phyloP scores from a whole-genome alignment of 2,113 vertebrate species.

The Alaudala cheleensis region DNA sequence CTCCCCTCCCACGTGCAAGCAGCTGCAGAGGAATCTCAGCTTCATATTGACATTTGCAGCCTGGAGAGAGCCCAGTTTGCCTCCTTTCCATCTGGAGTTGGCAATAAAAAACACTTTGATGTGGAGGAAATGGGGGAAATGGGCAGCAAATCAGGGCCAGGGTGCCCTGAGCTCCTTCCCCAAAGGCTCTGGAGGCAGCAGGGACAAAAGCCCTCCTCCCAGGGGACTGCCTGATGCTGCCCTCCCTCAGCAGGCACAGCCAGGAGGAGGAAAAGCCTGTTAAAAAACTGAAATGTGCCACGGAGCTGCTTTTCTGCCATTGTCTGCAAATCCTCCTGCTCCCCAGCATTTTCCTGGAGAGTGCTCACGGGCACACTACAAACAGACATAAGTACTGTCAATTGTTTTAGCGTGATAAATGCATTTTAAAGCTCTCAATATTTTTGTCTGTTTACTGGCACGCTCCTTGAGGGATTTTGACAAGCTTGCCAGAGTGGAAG shows the following conservation, averaged over 20 bases:
- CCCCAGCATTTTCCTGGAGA: constrained; percentile 12
- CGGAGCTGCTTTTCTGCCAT: not conserved
- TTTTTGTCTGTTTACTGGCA: constrained; percentile 35
- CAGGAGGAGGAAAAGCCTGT: not conserved
- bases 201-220: not conserved
- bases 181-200: not conserved
- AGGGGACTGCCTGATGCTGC: not conserved
- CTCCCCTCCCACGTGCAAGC: constrained; percentile 13
- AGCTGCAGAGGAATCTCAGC: constrained; percentile 38
- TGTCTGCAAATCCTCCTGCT: constrained; percentile 34
- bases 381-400: not conserved
- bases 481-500: not conserved
- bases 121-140: not conserved
- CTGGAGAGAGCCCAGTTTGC: not conserved
- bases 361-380: constrained; percentile 10
- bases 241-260: not conserved
- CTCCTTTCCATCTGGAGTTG: not conserved
- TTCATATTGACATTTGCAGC: constrained; percentile 16
- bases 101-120: not conserved
- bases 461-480: constrained; percentile 2
- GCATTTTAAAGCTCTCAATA: constrained; percentile 37
- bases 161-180: not conserved
- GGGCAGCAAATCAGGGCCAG: not conserved
- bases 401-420: constrained; percentile 48
- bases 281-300: not conserved